Base-by-base conservation (phyloP, 2,888 invertebrate species). In the Physocephala rufipes region DNA sequence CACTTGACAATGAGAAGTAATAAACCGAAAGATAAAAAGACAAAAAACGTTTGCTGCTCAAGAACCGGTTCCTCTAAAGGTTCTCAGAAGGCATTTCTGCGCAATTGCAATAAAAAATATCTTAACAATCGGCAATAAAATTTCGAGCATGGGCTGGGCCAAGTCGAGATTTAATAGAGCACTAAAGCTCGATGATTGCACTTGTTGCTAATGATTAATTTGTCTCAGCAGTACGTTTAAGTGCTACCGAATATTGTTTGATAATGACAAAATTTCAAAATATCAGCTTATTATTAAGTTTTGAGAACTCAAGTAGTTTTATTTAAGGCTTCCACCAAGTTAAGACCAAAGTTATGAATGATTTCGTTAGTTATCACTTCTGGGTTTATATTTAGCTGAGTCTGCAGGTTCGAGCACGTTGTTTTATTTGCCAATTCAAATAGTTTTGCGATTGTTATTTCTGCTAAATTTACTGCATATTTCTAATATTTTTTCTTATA, bases 401-500 rank as follows among this genome's bases (percentile, higher is more conserved):
- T n/a, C n/a, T n/a, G n/a, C n/a, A n/a, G n/a, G n/a, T n/a, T n/a
- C n/a, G n/a, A n/a, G n/a, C 47, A 47, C 16, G 1, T 47, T 47
- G 12, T 1, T 12, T 47, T 47, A 16, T 47, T 15, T 47, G 47
- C 47, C 16, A 47, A 16, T 1, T 47, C 47, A 47, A 12, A 47
- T n/a, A n/a, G n/a, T n/a, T n/a, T n/a, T n/a, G n/a, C n/a, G n/a
- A n/a, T n/a, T n/a, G n/a, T n/a, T n/a, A n/a, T n/a, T n/a, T n/a
- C n/a, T n/a, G n/a, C n/a, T n/a, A n/a, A n/a, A n/a, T n/a, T n/a
- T n/a, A n/a, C n/a, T n/a, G n/a, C 30, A 15, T 15, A 59, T n/a
- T 45, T 21, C 16, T 30, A n/a, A 21, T 28, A 47, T 13, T 21
- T 53, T 71, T 58, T 55, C 68, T 53, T 68, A 68, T 63, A 71